Conservation (phyloP, 1,140 invertebrate genomes). For the Drosophila albomicans region DNA sequence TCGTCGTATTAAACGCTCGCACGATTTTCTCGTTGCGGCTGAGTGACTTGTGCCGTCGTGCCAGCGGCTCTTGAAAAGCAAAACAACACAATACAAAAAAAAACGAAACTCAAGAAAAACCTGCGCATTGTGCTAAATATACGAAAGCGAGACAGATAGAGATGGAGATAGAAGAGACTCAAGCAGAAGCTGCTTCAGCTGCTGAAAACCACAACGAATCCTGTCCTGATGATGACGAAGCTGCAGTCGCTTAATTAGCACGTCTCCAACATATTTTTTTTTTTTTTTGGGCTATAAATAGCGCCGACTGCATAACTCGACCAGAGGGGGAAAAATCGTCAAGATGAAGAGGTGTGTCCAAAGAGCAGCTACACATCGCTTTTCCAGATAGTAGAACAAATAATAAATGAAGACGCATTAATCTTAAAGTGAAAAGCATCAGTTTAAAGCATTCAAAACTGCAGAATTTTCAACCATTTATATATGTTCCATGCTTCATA, state of each 20-base stretch:
- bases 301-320: constrained; percentile 10
- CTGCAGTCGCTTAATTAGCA: constrained; percentile 62
- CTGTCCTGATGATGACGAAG: constrained; percentile 51
- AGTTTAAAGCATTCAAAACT: background rate
- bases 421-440: background rate
- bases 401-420: background rate
- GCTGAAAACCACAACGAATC: constrained; percentile 45
- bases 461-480: constrained; percentile 4
- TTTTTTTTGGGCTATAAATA: constrained; percentile 38
- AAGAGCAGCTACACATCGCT: background rate
- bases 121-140: constrained; percentile 74
- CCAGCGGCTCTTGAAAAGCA: constrained; percentile 51
- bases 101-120: constrained; percentile 28
- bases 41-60: constrained; percentile 81
- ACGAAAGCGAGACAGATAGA: constrained; percentile 32
- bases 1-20: constrained; percentile 72
- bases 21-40: constrained; percentile 82
- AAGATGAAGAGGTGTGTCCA: constrained; percentile 7
- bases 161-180: constrained; percentile 4
- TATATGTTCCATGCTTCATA: background rate
- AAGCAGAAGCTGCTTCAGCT: constrained; percentile 14
- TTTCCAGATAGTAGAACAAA: background rate
- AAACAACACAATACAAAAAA: background rate
- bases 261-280: constrained; percentile 19
- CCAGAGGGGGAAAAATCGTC: background rate